These are phyloP conservation scores for Sturnus vulgaris DNA, from an alignment of 2,113 vertebrate species.

Conservation along the genomic window DNA sequence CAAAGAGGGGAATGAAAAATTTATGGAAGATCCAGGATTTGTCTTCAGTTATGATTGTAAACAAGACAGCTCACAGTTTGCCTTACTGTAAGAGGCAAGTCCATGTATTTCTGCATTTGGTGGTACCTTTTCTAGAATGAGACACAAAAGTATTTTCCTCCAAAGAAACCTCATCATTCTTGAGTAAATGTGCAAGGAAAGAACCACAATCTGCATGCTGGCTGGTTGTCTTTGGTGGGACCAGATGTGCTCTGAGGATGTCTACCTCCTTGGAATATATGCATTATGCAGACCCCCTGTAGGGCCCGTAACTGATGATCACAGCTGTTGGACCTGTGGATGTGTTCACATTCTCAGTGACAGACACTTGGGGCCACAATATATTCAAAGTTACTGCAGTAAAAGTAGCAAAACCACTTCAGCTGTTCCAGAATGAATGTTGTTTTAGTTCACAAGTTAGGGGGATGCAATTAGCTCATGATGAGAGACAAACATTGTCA, in stretches of 20 bases:
- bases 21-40: background rate
- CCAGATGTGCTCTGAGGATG: background rate
- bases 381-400: background rate
- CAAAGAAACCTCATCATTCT: background rate
- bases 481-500: background rate
- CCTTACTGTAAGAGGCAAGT: background rate
- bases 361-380: background rate
- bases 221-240: background rate
- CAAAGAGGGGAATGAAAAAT: background rate
- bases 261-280: background rate
- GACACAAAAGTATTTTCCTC: background rate
- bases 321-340: background rate
- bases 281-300: background rate
- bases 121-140: background rate
- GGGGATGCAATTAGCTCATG: background rate
- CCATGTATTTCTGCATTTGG: background rate
- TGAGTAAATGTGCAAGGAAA: background rate
- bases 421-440: background rate
- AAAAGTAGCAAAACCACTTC: background rate
- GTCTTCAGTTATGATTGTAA: background rate
- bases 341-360: background rate
- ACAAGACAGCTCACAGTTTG: background rate
- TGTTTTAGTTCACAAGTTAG: background rate
- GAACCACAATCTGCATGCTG: background rate
- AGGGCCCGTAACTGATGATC: background rate